Evolutionary conservation across 2,888 invertebrate genomes (phyloP), one percentile per base, ranked within the genome.

Genomic region (Aphidoletes aphidimyza): DNA sequence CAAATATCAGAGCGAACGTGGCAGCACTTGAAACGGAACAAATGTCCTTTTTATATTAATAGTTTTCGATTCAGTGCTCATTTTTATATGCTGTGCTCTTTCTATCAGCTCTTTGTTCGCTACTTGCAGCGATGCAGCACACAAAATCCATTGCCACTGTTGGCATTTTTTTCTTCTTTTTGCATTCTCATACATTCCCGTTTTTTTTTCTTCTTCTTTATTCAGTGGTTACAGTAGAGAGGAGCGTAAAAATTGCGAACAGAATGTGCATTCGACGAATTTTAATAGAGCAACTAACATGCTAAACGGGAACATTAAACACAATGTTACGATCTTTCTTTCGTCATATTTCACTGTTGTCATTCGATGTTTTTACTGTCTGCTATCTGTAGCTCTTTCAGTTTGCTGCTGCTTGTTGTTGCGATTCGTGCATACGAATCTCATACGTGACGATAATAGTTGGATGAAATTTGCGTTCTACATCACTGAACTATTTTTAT

Each of bases 201-300:
- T 2, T 17, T 47, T 47, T 47, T 47, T 47, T 47, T 47, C 17
- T 19, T 19, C 17, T 14, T 47, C 47, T 14, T 47, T 47, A 8
- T 39, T 2, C 3, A 54, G 54, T 54, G 54, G 26, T 54, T 54
- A 11, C 54, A 54, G 5, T 54, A 30, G 0, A n/a, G n/a, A 14
- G 34, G 11, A 69, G 34, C 69, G 30, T 69, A 69, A 34, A 34
- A 69, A 69, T 39, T 30, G 69, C 30, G 11, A 69, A 34, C 69
- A 30, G 14, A 69, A 14, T 69, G 69, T n/a, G n/a, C 69, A 69
- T 34, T 69, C 69, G 69, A 69, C 69, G 69, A 69, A 69, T 69
- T 69, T 69, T 69, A 69, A 69, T 69, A 69, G 69, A 69, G 69
- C 69, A 69, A 69, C 69, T 69, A 69, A 69, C 69, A 69, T 69